A percentile compares a stretch with the other conserved stretches of the same genome.
phyloP scores from a whole-genome alignment of 2,888 invertebrate species.

The Pharmacophagus antenor region DNA sequence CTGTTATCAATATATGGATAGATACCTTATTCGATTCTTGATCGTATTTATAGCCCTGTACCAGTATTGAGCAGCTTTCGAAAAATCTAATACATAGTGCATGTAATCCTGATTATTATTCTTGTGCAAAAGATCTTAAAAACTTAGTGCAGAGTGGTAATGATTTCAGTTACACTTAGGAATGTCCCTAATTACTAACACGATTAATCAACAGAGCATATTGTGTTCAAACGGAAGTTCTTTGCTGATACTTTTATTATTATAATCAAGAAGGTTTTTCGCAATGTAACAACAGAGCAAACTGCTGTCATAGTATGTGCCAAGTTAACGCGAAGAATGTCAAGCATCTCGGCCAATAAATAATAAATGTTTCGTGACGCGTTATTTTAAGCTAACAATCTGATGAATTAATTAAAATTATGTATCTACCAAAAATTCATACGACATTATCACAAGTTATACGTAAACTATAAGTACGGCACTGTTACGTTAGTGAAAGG shows the following conservation, averaged over 20 bases:
- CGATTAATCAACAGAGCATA: slow-evolving; percentile 6
- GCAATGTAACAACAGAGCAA: slow-evolving; percentile 15
- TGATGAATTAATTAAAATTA: not conserved
- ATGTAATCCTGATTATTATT: not conserved
- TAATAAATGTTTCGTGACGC: slow-evolving; percentile 33
- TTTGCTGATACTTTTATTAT: slow-evolving; percentile 10
- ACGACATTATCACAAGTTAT: slow-evolving; percentile 35
- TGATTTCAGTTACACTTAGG: not conserved
- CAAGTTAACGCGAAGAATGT: slow-evolving; percentile 33
- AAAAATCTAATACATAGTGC: not conserved
- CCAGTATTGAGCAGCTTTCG: slow-evolving; percentile 14
- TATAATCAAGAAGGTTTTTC: slow-evolving; percentile 26
- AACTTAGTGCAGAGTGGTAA: not conserved
- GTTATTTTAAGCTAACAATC: slow-evolving; percentile 28
- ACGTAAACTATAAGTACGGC: slow-evolving; percentile 55
- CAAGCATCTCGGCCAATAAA: slow-evolving; percentile 34
- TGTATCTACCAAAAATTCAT: not conserved
- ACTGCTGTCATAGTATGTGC: slow-evolving; percentile 16
- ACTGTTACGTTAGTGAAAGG: slow-evolving; percentile 73
- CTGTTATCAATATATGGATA: slow-evolving; percentile 77
- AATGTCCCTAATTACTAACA: slow-evolving; percentile 35
- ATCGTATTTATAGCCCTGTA: slow-evolving; percentile 55
- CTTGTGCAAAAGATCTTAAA: not conserved
- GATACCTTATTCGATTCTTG: slow-evolving; percentile 55
- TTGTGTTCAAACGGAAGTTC: slow-evolving; percentile 14